phyloP scores from a whole-genome alignment of 2,888 invertebrate species.

The Amiota mariae region DNA sequence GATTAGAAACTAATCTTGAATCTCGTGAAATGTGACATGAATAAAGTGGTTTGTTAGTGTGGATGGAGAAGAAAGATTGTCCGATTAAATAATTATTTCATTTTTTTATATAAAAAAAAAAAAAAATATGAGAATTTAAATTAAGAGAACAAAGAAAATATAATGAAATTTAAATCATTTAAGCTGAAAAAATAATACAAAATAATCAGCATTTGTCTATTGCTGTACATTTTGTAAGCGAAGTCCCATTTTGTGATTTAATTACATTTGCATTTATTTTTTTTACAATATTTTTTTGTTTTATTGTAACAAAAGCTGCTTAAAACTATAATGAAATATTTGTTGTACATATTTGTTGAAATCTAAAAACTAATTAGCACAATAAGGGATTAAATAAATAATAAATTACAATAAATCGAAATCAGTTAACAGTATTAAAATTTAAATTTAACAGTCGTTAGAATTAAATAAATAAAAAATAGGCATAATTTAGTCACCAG shows the following conservation, averaged over 20 bases:
- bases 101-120: neutral
- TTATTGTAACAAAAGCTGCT: neutral
- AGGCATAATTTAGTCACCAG: no score
- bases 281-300: no score
- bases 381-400: constrained; percentile 8
- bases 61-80: no score
- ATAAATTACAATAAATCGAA: constrained; percentile 5
- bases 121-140: neutral
- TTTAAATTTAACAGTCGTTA: neutral
- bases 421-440: neutral
- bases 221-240: no score
- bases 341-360: neutral
- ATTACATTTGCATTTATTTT: no score
- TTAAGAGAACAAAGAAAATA: no score
- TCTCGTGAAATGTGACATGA: constrained; percentile 8
- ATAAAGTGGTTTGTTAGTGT: constrained; percentile 3
- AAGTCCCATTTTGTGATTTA: no score
- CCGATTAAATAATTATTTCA: constrained; percentile 3
- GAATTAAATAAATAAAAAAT: neutral
- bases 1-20: constrained; percentile 4
- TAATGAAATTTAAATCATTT: no score
- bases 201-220: no score
- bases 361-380: constrained; percentile 21
- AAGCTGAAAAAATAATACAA: no score
- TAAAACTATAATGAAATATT: neutral